These are phyloP conservation scores for Lysandra bellargus DNA, from an alignment of 2,888 invertebrate species.

Conservation along the genomic window DNA sequence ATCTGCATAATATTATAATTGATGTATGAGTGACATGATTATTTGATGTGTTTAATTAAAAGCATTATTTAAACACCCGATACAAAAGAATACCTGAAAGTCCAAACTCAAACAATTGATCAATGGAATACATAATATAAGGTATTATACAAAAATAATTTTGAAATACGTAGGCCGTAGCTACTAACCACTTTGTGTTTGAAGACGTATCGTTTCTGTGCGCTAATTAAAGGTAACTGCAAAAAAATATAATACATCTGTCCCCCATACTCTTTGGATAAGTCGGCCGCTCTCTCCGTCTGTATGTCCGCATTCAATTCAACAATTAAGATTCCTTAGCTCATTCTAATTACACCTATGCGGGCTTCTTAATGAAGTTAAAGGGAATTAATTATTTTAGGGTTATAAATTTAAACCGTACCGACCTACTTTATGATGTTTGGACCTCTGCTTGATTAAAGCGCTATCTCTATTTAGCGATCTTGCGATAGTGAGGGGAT, in stretches of 20 bases:
- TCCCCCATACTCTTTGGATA: not conserved
- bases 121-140: no score
- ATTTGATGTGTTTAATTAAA: no score
- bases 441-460: constrained; percentile 46
- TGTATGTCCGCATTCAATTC: constrained; percentile 65
- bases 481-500: constrained; percentile 32
- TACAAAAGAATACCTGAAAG: no score
- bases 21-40: no score
- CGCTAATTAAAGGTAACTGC: no score
- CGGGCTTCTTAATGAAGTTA: constrained; percentile 80
- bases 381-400: constrained; percentile 80
- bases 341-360: constrained; percentile 81
- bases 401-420: constrained; percentile 75
- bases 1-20: no score
- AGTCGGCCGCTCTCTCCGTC: constrained; percentile 37
- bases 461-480: constrained; percentile 45
- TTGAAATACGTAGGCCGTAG: no score
- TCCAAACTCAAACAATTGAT: no score
- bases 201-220: no score
- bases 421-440: constrained; percentile 71
- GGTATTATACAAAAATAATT: no score
- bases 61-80: no score
- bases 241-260: not conserved
- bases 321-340: constrained; percentile 79
- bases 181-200: no score